Conservation (phyloP, 2,113 vertebrate genomes). For the Mellivora capensis region DNA sequence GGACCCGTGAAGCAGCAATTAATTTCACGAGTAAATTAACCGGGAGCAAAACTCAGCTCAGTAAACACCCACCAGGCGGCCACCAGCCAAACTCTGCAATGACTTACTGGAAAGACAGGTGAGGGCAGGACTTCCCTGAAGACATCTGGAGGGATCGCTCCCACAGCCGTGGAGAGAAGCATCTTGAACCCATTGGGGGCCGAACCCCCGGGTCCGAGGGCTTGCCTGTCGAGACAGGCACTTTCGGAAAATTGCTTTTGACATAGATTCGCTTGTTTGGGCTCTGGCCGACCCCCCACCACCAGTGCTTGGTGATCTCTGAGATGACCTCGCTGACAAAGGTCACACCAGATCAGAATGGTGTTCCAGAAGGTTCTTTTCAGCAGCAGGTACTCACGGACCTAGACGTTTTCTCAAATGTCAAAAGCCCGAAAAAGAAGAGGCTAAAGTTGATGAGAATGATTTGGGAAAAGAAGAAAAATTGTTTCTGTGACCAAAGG, state of each 20-base stretch:
- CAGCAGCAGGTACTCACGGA: constrained; percentile 78
- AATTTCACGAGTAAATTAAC: not conserved
- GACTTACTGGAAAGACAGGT: not conserved
- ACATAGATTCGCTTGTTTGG: not conserved
- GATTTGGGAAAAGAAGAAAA: constrained; percentile 64
- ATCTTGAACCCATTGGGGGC: not conserved
- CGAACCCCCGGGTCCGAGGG: accelerated
- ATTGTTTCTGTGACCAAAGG: constrained; percentile 70
- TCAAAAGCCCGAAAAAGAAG: constrained; percentile 71
- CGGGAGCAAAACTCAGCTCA: not conserved
- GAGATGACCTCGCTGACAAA: constrained; percentile 57
- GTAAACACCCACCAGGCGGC: accelerated
- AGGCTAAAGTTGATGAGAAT: constrained; percentile 73
- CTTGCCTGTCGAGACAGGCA: not conserved
- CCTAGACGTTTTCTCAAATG: constrained; percentile 78
- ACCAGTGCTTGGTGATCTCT: constrained; percentile 50
- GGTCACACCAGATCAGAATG: constrained; percentile 75
- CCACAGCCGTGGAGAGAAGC: not conserved
- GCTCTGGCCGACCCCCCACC: constrained; percentile 32
- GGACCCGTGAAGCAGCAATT: accelerated
- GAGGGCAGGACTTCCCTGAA: accelerated
- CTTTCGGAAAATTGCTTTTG: constrained; percentile 54
- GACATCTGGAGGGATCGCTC: not conserved
- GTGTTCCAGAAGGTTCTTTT: constrained; percentile 78
- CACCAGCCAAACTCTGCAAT: not conserved